These are phyloP conservation scores for Tryphoninae sp. DNA, from an alignment of 2,888 invertebrate species.

Conservation along the genomic window DNA sequence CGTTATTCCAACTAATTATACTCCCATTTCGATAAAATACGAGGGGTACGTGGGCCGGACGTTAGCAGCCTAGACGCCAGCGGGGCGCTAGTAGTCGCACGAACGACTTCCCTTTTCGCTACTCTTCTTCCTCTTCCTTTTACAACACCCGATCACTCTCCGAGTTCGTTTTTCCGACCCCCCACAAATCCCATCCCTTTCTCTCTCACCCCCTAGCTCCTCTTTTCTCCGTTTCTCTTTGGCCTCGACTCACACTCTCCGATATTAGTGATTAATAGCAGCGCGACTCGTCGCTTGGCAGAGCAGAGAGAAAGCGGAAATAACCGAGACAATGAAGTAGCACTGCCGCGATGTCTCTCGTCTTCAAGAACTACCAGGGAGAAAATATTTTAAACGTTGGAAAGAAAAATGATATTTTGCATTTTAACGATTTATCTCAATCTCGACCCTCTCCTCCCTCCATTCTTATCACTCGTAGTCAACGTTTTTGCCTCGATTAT, in stretches of 20 bases:
- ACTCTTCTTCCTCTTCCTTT: slow-evolving; percentile 54
- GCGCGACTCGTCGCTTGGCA: slow-evolving; percentile 5
- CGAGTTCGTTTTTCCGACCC: slow-evolving; percentile 30
- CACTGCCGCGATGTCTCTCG: slow-evolving; percentile 2
- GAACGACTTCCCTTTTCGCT: slow-evolving; percentile 58
- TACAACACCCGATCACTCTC: slow-evolving; percentile 24
- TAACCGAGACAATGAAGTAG: slow-evolving; percentile 41
- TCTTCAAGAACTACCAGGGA: not conserved
- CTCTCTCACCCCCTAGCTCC: slow-evolving; percentile 23
- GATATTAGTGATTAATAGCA: slow-evolving; percentile 59
- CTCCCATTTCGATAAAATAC: slow-evolving; percentile 79
- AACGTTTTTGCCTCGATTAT: not conserved
- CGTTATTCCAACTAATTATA: slow-evolving; percentile 80
- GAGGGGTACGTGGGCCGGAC: slow-evolving; percentile 70
- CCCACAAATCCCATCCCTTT: slow-evolving; percentile 18
- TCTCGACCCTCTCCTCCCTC: not conserved
- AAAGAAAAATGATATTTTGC: slow-evolving; percentile 6
- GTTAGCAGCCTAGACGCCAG: slow-evolving; percentile 62
- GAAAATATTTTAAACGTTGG: slow-evolving; percentile 18
- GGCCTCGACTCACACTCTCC: slow-evolving; percentile 37
- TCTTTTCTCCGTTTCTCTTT: slow-evolving; percentile 24
- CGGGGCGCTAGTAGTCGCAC: slow-evolving; percentile 58
- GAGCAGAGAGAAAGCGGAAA: slow-evolving; percentile 32
- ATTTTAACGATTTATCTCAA: slow-evolving; percentile 20
- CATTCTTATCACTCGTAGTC: not conserved